Base-by-base conservation (phyloP, 2,797 vertebrate species). In the Danio jaintianensis region DNA sequence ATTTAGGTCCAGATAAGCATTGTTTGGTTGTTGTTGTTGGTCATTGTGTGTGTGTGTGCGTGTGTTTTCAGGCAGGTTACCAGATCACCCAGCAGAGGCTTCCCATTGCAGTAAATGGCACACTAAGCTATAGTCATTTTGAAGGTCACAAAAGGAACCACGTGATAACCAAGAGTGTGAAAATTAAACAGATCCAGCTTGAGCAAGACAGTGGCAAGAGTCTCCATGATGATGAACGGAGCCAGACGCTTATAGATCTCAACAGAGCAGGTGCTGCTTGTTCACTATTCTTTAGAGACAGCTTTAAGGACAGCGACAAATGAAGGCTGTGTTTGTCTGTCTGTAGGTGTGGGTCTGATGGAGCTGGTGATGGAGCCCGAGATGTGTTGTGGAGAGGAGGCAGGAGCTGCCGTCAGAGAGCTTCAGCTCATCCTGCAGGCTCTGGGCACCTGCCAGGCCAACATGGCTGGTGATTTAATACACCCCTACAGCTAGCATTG, bases 201-300 rank as follows among this genome's bases (percentile, higher is more conserved):
- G 98, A 99, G 88, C 98, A 99, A 90, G 98, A 99, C 93, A 99
- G 98, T 13, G 98, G 98, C 85, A 99, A 98, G 89, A 99, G 97
- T 89, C 96, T 99, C 55, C 98, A 97, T 0, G 96, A 99, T 45
- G 95, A 96, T 75, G 70, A 87, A 82, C 93, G 88, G 72, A 91
- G 90, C 67, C 97, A 97, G 90, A 98, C 96, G 0, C 95, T 99
- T 1, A 89, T 99, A 78, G 98, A 99, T 88, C 93, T 99, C 86
- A 99, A 99, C 89, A 93, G 98, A 89, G 98, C 95, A 16, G 96
- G 96, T 96, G 86, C 56, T 36, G 55, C 8, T 61, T 18, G 59
- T 42, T 61, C 15, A 48, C 45, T 70, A n/a, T 71, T 68, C 36
- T 67, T n/a, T 29, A 20, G 36, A 70, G 20, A 78, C 13, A 15